phyloP scores from a whole-genome alignment of 2,113 vertebrate species.

The Petroica traversi region DNA sequence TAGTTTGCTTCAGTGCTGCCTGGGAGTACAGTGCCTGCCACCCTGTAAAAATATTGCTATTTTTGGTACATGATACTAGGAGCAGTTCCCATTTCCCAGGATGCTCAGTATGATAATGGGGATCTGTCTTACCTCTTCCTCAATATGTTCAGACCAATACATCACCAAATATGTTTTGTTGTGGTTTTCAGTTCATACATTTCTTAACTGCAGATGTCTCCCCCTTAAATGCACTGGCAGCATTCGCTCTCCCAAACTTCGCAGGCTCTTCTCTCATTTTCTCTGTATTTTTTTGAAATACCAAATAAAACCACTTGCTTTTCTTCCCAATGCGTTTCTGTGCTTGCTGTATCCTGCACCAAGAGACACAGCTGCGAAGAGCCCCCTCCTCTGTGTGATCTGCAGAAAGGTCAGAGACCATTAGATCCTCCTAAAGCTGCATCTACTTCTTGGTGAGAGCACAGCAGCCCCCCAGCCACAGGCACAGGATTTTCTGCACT shows the following conservation, averaged over 20 bases:
- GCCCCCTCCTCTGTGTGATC: not conserved
- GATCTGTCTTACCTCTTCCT: not conserved
- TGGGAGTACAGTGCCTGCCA: not conserved
- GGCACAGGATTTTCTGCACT: rapidly evolving
- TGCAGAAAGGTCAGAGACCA: not conserved
- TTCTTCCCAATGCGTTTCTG: not conserved
- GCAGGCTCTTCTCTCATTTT: not conserved
- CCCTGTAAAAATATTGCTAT: not conserved
- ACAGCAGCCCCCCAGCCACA: not conserved
- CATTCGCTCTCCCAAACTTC: not conserved
- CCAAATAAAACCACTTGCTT: not conserved
- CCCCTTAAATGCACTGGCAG: not conserved
- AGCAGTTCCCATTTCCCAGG: not conserved
- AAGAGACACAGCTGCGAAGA: not conserved
- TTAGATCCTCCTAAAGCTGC: not conserved
- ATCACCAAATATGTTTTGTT: not conserved
- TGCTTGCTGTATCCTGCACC: not conserved
- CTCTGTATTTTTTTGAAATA: not conserved
- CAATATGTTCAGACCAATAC: not conserved
- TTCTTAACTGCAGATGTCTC: not conserved
- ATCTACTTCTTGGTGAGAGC: rapidly evolving
- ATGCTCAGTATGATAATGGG: not conserved
- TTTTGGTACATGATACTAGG: not conserved
- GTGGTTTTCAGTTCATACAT: not conserved
- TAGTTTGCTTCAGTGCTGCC: not conserved